These are phyloP conservation scores for Planiliza haematocheilus DNA, from an alignment of 2,113 vertebrate species.

Conservation along the genomic window DNA sequence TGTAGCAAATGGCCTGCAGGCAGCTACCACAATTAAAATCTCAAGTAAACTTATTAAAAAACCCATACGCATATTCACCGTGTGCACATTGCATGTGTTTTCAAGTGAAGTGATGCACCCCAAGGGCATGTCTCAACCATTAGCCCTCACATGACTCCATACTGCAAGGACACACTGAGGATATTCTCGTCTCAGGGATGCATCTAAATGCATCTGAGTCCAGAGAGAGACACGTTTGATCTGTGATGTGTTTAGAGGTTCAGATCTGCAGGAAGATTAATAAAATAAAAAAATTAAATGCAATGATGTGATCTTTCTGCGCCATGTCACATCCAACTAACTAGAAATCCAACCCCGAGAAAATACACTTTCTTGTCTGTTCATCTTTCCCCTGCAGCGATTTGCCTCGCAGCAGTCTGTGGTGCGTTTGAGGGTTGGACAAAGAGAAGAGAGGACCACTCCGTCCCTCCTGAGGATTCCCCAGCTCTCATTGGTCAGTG, in stretches of 20 bases:
- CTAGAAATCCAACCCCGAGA: background rate
- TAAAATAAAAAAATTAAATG: too few relatives aligned
- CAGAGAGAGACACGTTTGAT: too few relatives aligned
- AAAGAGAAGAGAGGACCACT: slow-evolving; percentile 64
- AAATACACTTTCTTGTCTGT: too few relatives aligned
- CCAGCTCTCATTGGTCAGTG: slow-evolving; percentile 64
- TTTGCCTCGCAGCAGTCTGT: slow-evolving; percentile 4
- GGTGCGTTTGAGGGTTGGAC: slow-evolving; percentile 61
- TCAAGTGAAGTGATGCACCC: slow-evolving; percentile 23
- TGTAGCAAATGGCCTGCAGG: too few relatives aligned
- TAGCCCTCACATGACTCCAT: slow-evolving; percentile 31
- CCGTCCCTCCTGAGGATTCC: slow-evolving; percentile 46
- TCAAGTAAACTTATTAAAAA: too few relatives aligned
- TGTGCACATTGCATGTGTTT: too few relatives aligned
- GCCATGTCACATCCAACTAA: background rate
- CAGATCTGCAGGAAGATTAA: background rate
- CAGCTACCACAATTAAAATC: too few relatives aligned
- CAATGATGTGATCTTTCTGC: background rate
- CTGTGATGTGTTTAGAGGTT: too few relatives aligned
- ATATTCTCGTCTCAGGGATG: too few relatives aligned
- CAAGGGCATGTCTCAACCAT: slow-evolving; percentile 12
- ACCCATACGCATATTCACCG: too few relatives aligned
- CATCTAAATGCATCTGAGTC: too few relatives aligned
- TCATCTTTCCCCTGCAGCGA: background rate
- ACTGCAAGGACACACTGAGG: background rate